Evolutionary conservation across 2,113 vertebrate genomes (phyloP), one percentile per base, ranked within the genome.

Genomic region (Gambusia affinis): DNA sequence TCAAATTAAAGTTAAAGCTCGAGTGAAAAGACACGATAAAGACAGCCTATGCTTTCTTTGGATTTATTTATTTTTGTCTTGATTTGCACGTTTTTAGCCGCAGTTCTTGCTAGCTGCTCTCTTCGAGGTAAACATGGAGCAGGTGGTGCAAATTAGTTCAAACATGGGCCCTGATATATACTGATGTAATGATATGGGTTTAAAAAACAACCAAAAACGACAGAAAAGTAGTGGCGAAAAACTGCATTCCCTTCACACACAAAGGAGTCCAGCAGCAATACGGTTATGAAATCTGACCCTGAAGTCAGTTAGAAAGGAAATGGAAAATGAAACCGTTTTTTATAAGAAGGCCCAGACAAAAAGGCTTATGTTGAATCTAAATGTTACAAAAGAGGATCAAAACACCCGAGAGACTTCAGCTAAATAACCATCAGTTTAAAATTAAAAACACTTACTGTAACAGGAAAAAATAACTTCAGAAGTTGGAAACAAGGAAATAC

Each of bases 321-420:
- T 76, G 44, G 68, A 85, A 83, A 83, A 27, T 72, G 86, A 83
- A 85, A 80, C 11, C 12, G 1, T 4, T 24, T 60, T 30, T 70
- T 65, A 29, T 7, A 29, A 57, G 6, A 14, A 60, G 37, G n/a
- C 30, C 22, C 17, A 15, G 24, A 60, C 3, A 30, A 19, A 4
- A 44, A 5, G 4, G 15, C 12, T 35, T 3, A 28, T 29, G 33
- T 19, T 17, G 39, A 31, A 73, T 61, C n/a, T 64, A 19, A 12
- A 28, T 37, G 39, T n/a, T 3, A 37, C 31, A 70, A 2, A 1
- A 27, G n/a, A 14, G 37, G 28, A 29, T 42, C 44, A 27, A 64
- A 64, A 64, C 19, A 64, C 51, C 12, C 0, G 19, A 35, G 4
- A 12, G 11, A 1, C 19, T 64, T 64, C 31, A 37, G 24, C 27